phyloP scores from a whole-genome alignment of 2,888 invertebrate genomes.

The Nudaria mundana region DNA sequence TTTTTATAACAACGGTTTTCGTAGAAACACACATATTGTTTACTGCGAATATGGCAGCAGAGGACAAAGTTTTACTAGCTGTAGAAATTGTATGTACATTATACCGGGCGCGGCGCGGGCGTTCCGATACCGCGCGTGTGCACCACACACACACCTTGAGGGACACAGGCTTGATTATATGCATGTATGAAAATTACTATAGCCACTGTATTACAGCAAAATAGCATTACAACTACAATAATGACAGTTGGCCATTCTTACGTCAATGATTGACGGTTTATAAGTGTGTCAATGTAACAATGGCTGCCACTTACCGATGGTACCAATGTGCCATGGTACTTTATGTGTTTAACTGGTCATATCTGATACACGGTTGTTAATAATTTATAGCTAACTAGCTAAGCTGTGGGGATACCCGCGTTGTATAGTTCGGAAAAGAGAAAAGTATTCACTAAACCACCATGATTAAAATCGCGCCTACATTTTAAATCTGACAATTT shows the following conservation, averaged over 20 bases:
- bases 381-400: background rate
- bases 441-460: background rate
- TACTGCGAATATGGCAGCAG: background rate
- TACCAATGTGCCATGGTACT: background rate
- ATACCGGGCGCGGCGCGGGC: too few relatives aligned
- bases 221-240: slow-evolving; percentile 2
- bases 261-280: slow-evolving; percentile 27
- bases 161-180: too few relatives aligned
- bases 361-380: background rate
- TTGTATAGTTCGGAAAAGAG: too few relatives aligned
- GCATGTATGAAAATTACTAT: too few relatives aligned
- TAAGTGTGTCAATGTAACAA: slow-evolving; percentile 33
- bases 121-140: too few relatives aligned
- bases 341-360: background rate
- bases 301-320: slow-evolving; percentile 8
- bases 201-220: background rate
- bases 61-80: too few relatives aligned
- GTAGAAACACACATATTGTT: slow-evolving; percentile 3
- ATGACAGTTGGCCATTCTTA: slow-evolving; percentile 2
- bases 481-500: too few relatives aligned
- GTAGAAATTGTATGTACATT: too few relatives aligned
- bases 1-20: slow-evolving; percentile 7
- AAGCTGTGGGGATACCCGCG: background rate
- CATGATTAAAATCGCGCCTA: too few relatives aligned
- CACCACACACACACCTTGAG: too few relatives aligned